Evolutionary conservation across 2,888 invertebrate genomes (phyloP), one percentile per base, ranked within the genome.

Genomic region (Nipponacmea schrenckii): DNA sequence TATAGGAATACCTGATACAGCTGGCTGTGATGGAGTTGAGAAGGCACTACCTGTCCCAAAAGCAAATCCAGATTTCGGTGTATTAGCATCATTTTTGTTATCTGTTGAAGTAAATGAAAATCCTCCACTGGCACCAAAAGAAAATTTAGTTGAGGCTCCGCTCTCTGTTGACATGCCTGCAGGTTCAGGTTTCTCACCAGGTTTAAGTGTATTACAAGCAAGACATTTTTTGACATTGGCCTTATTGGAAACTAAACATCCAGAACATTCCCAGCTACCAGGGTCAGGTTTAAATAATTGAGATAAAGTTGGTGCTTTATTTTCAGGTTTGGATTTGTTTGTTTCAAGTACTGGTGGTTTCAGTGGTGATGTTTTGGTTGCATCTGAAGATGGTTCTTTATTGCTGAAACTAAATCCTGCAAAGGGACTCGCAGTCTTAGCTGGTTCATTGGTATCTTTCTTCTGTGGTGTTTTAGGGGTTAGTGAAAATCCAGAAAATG

Each of bases 221-320:
- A 78, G 75, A 74, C 89, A 89, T 62, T 80, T 81, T 24, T 75
- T 73, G 15, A 76, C 72, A 27, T 76, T 78, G 5, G 72, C 77
- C 10, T 90, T 87, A 84, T 94, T 94, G 62, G 91, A 89, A 17
- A 93, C 88, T 87, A 92, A 90, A 83, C 94, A 94, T 24, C 89
- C 89, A 0, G 90, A 88, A 86, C 94, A 94, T 79, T 92, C 92
- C 94, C 94, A 94, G 31, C 91, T 91, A 66, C 91, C 91, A 27
- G 88, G 83, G 0, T 90, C 85, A 2, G 90, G 90, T 81, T 92
- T 92, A 78, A 92, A 92, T 80, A 87, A 69, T 15, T 86, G 85
- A 24, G 86, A 77, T 67, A 89, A 78, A 12, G 78, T 67, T 5
- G 39, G 39, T 10, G 4, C 8, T 39, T 39, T 39, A 10, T 5